Evolutionary conservation across 2,113 vertebrate genomes (phyloP).

Genomic region (Piaya cayana): DNA sequence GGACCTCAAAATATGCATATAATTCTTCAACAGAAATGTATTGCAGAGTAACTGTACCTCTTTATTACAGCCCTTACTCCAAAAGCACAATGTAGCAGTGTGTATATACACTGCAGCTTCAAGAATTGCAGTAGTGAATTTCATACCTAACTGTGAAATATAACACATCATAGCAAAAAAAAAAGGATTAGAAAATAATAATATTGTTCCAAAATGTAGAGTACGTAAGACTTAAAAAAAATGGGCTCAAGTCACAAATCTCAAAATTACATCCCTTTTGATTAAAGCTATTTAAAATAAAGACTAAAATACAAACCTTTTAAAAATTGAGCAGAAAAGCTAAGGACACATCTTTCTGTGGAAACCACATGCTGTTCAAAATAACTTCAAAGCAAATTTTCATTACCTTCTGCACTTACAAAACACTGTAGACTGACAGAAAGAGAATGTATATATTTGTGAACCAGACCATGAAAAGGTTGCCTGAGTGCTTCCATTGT

Average conservation of each 20-base stretch:
- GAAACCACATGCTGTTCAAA: neutral
- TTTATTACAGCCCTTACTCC: neutral
- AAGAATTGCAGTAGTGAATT: neutral
- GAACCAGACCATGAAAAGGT: neutral
- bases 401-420: conserved; percentile 3
- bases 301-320: neutral
- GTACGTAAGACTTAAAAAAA: neutral
- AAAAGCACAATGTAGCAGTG: neutral
- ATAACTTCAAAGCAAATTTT: conserved; percentile 3
- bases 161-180: neutral
- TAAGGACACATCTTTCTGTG: neutral
- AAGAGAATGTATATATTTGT: neutral
- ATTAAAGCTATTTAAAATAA: neutral
- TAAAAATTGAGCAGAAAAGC: neutral
- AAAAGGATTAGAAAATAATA: neutral
- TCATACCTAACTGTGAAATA: neutral
- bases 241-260: neutral
- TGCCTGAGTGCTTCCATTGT: neutral
- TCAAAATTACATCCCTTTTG: neutral
- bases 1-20: neutral
- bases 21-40: neutral
- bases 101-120: neutral
- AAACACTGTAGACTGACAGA: neutral
- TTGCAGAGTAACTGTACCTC: neutral
- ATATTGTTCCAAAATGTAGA: neutral